Conservation (phyloP, 2,113 vertebrate species). For the Lasiurus borealis region DNA sequence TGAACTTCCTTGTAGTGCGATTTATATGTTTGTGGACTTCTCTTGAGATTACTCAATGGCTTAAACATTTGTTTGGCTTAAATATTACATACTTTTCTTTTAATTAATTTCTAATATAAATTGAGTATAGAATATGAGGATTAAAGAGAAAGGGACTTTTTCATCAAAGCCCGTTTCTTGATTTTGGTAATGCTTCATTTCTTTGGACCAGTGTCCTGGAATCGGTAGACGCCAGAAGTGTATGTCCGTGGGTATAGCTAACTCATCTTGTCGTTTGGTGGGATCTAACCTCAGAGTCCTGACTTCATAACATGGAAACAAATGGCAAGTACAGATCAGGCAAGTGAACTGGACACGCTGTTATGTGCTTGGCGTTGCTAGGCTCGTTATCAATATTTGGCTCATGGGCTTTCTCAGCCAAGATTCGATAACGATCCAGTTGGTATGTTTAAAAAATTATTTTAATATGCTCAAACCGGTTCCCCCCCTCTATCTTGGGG, state of each 20-base stretch:
- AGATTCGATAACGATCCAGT: neutral
- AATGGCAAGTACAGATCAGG: neutral
- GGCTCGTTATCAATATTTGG: neutral
- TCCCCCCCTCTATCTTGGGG: neutral
- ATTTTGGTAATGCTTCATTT: neutral
- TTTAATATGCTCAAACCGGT: neutral
- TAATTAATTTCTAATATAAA: conserved; percentile 56
- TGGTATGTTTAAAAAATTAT: neutral
- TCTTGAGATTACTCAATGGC: conserved; percentile 11
- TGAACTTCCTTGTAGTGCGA: neutral
- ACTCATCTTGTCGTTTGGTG: neutral
- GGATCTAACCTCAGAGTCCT: neutral
- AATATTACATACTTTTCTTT: conserved; percentile 52
- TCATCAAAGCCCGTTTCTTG: neutral
- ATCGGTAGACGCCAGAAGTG: neutral
- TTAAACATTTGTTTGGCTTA: conserved; percentile 70
- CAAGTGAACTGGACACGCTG: neutral
- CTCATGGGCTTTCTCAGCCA: neutral
- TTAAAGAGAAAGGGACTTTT: neutral
- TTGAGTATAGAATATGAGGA: neutral
- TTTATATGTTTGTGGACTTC: conserved; percentile 34
- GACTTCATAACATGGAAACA: neutral
- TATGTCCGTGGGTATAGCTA: neutral
- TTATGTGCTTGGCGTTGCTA: neutral
- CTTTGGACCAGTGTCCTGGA: neutral